Base-by-base conservation (phyloP, 2,113 vertebrate genomes). In the Ramphastos sulfuratus region DNA sequence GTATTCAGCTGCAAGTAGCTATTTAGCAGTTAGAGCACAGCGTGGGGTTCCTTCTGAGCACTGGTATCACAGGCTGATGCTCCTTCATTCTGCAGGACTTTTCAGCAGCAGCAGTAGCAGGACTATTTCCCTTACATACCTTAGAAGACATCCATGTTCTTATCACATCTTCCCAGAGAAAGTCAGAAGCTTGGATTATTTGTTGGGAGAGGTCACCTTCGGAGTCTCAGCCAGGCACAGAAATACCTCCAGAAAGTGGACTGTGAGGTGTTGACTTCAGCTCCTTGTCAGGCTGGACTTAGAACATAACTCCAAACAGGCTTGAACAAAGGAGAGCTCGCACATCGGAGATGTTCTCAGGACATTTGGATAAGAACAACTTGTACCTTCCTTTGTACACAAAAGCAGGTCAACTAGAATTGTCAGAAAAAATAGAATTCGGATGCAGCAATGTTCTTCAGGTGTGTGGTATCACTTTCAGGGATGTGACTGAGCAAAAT, bases 171-270 rank as follows among this genome's bases (percentile, higher is more conserved):
- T 82, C 39, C 27, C 54, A 25, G 4, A 75, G 16, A 63, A 93
- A 93, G n/a, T 79, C 19, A 87, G 35, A 63, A 30, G 27, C 21
- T 65, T 70, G 33, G 17, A 17, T 75, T 35, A 24, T 24, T 30
- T 52, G 30, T 25, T 37, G 39, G 31, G 35, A 87, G 55, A 56
- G 7, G 28, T 23, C 0, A 0, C 31, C 66, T 85, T 31, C 4
- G 1, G 39, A 71, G 35, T 25, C 0, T 1, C 17, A 64, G 28
- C 23, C 31, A 60, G 54, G 18, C 17, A 14, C 0, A 0, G 23
- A 42, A 46, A 50, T 0, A 4, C n/a, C 5, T 1, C 63, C 27
- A 73, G 56, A 59, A 86, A 82, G 28, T 10, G 33, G 18, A 92
- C 17, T 2, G 5, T n/a, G 54, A 80, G 19, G 23, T 48, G 30